Conservation (phyloP, 2,888 invertebrate genomes). For the Phyllotreta cruciferae region DNA sequence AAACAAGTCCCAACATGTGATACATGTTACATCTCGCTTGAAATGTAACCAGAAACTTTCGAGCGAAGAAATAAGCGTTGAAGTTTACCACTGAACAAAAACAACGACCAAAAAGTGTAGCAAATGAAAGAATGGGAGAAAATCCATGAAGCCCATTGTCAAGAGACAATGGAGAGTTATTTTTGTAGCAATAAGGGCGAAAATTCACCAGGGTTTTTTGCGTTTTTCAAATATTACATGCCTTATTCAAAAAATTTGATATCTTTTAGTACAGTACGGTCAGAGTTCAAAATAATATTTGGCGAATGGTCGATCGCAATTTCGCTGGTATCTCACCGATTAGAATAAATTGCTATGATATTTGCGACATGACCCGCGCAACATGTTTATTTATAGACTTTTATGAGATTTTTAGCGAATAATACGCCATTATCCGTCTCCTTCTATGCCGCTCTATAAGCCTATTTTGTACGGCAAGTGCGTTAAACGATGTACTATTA, state of each 20-base stretch:
- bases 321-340: constrained; percentile 10
- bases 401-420: constrained; percentile 33
- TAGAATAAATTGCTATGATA: constrained; percentile 33
- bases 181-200: too few species aligned
- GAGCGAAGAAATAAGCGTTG: constrained; percentile 5
- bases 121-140: background rate
- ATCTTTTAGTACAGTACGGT: background rate
- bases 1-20: background rate
- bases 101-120: background rate
- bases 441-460: background rate
- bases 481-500: constrained; percentile 3
- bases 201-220: background rate
- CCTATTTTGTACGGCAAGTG: background rate
- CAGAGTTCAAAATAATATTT: constrained; percentile 9
- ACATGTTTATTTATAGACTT: constrained; percentile 39
- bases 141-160: too few species aligned
- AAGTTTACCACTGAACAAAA: background rate
- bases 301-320: background rate
- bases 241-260: background rate
- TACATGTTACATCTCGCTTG: constrained; percentile 11
- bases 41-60: constrained; percentile 15
- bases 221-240: background rate
- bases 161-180: too few species aligned
- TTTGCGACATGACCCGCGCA: constrained; percentile 39
- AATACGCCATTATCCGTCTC: constrained; percentile 30